phyloP scores from a whole-genome alignment of 2,113 vertebrate species.

The Vulpes ferrilata region DNA sequence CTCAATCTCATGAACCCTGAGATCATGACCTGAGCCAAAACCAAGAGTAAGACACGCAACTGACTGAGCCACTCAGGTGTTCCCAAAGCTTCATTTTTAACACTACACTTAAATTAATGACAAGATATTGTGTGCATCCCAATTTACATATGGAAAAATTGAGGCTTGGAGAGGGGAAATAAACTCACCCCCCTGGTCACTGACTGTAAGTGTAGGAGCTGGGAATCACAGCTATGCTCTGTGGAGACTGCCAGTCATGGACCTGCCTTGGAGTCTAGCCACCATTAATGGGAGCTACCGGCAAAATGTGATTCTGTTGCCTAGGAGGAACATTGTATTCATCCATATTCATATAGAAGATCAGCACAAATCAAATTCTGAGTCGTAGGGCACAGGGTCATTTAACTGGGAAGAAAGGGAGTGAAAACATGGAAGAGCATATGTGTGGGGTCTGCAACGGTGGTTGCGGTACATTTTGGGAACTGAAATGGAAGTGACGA shows the following conservation, averaged over 20 bases:
- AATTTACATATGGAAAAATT: neutral
- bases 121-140: neutral
- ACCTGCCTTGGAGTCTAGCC: neutral
- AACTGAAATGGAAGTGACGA: neutral
- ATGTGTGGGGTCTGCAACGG: neutral
- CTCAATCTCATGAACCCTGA: neutral
- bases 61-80: neutral
- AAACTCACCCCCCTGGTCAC: neutral
- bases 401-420: neutral
- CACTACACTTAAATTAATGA: neutral
- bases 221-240: neutral
- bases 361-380: neutral
- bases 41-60: neutral
- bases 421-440: neutral
- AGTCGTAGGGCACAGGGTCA: neutral
- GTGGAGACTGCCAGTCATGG: neutral
- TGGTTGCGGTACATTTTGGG: neutral
- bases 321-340: neutral
- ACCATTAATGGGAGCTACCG: neutral
- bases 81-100: neutral
- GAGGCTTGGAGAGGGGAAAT: neutral
- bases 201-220: neutral
- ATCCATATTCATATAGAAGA: neutral
- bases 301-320: neutral
- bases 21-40: neutral